These are phyloP conservation scores for Protosalanx chinensis DNA, from an alignment of 2,797 vertebrate genomes.

Conservation along the genomic window DNA sequence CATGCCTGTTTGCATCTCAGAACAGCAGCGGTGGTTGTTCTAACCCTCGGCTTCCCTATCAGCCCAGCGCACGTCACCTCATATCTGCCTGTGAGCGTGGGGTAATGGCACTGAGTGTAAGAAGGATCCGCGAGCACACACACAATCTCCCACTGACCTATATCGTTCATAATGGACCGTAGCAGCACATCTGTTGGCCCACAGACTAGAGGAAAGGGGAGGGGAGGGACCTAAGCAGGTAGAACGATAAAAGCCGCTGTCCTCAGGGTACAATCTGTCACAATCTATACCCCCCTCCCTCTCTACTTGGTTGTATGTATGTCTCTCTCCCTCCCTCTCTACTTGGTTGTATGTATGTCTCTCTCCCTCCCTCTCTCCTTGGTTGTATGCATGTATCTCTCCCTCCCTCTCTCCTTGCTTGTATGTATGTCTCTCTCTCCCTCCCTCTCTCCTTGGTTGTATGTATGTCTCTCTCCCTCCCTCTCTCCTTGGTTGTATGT, in stretches of 20 bases:
- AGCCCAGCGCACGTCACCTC: slow-evolving; percentile 10
- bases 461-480: too few relatives aligned
- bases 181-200: slow-evolving; percentile 61
- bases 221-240: slow-evolving; percentile 41
- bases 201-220: slow-evolving; percentile 48
- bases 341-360: background rate
- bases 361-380: background rate
- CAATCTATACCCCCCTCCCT: slow-evolving; percentile 20
- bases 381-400: background rate
- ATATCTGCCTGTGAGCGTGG: slow-evolving; percentile 16
- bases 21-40: slow-evolving; percentile 12
- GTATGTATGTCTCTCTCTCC: slow-evolving; percentile 28
- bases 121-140: slow-evolving; percentile 21
- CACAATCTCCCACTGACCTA: slow-evolving; percentile 73
- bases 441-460: background rate
- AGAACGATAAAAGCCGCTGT: slow-evolving; percentile 38
- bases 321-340: too few relatives aligned
- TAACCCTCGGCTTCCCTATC: background rate
- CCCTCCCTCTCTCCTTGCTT: slow-evolving; percentile 1
- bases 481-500: too few relatives aligned
- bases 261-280: slow-evolving; percentile 45
- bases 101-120: slow-evolving; percentile 17
- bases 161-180: slow-evolving; percentile 71
- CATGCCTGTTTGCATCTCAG: slow-evolving; percentile 42
- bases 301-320: background rate